Percentiles rank a stretch among this genome's conserved stretches.
phyloP scores from a whole-genome alignment of 2,797 vertebrate species.

The Acropternis orthonyx region DNA sequence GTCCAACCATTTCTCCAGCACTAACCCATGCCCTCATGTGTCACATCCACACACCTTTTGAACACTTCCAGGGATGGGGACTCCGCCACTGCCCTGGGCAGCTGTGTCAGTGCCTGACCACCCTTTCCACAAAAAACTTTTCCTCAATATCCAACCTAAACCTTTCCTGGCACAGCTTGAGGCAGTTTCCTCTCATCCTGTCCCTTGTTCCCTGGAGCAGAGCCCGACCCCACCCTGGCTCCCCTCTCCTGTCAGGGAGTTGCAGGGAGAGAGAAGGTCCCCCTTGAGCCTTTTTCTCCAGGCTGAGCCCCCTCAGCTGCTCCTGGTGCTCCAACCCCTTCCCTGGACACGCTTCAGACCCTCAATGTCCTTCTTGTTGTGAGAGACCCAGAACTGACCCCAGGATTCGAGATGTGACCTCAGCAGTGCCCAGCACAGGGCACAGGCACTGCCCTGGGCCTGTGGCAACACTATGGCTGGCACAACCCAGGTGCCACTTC shows the following conservation, averaged over 20 bases:
- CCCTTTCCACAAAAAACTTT: accelerated
- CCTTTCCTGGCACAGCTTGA: neutral
- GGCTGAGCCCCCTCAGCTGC: neutral
- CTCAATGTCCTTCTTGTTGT: neutral
- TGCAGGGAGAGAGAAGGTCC: neutral
- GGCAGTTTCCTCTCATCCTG: neutral
- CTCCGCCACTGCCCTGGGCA: neutral
- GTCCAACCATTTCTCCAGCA: neutral
- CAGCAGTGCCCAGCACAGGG: neutral
- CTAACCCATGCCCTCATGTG: neutral
- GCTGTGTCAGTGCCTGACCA: neutral
- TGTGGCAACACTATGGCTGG: neutral
- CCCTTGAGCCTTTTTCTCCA: neutral
- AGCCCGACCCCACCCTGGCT: accelerated
- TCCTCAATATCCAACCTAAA: neutral
- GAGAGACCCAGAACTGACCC: neutral
- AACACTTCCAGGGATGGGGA: neutral
- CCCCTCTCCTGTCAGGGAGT: accelerated
- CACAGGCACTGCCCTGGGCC: neutral
- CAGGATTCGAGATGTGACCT: neutral
- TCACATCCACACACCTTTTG: neutral
- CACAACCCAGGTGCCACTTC: too few relatives aligned
- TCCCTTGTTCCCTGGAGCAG: neutral
- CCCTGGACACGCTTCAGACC: neutral
- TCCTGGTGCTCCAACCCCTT: neutral